phyloP scores from a whole-genome alignment of 1,140 invertebrate genomes.

The Drosophila pseudoobscura region DNA sequence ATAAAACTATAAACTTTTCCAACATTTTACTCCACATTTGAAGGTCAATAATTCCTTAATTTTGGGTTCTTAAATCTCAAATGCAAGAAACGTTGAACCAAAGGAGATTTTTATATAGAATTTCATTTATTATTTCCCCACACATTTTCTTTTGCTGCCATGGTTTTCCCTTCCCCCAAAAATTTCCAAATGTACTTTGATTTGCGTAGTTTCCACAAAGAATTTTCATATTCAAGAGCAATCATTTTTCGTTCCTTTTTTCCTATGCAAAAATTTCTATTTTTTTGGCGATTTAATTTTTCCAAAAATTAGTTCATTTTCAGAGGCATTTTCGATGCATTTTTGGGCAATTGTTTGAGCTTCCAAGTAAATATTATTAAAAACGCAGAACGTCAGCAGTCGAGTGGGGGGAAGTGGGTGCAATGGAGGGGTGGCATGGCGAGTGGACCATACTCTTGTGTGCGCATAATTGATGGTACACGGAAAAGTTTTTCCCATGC shows the following conservation, averaged over 20 bases:
- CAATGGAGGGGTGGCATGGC: neutral
- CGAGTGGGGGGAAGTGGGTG: neutral
- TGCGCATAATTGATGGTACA: conserved; percentile 73
- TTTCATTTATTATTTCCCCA: conserved; percentile 11
- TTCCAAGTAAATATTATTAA: conserved; percentile 79
- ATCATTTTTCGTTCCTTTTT: conserved; percentile 37
- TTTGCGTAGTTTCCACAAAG: conserved; percentile 63
- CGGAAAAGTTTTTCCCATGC: conserved; percentile 52
- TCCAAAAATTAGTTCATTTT: conserved; percentile 41
- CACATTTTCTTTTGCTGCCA: conserved; percentile 11
- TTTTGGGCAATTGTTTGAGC: conserved; percentile 77
- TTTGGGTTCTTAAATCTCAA: too few species aligned
- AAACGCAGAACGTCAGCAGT: conserved; percentile 63
- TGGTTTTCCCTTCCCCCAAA: conserved; percentile 8
- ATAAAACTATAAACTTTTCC: too few species aligned
- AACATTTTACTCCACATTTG: too few species aligned
- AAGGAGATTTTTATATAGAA: neutral
- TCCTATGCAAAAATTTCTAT: neutral
- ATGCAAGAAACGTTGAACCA: too few species aligned
- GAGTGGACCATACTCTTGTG: neutral
- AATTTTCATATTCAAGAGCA: conserved; percentile 40
- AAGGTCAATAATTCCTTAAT: too few species aligned
- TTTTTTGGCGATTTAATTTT: conserved; percentile 7
- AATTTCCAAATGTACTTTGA: conserved; percentile 37
- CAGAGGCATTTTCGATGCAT: conserved; percentile 24